phyloP scores from a whole-genome alignment of 2,888 invertebrate species.

The Patella ulyssiponensis region DNA sequence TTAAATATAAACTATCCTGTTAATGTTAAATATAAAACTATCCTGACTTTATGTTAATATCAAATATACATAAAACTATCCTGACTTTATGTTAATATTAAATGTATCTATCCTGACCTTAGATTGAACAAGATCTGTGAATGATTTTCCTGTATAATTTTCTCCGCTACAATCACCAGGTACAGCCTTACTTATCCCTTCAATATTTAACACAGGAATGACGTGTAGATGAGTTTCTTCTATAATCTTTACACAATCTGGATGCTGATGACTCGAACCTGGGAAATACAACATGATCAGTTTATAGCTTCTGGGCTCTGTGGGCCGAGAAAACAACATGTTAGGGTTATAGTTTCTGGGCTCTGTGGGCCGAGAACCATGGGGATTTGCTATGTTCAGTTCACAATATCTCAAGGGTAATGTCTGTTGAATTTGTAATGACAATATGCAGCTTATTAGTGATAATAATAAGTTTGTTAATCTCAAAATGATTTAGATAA shows the following conservation, averaged over 20 bases:
- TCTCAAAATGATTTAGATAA: no score
- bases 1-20: neutral
- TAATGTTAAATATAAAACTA: neutral
- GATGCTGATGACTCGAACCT: constrained; percentile 78
- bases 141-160: constrained; percentile 44
- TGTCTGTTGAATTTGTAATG: no score
- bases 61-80: neutral
- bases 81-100: neutral
- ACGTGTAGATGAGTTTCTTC: constrained; percentile 84
- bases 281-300: constrained; percentile 48
- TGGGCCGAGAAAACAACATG: no score
- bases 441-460: no score
- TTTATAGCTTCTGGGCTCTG: no score
- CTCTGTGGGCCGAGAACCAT: no score
- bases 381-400: no score
- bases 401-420: no score
- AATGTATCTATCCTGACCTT: constrained; percentile 20
- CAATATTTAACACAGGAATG: constrained; percentile 81
- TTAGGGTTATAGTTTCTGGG: no score
- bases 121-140: constrained; percentile 41
- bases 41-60: neutral
- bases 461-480: no score
- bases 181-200: constrained; percentile 73
- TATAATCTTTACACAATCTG: constrained; percentile 78
- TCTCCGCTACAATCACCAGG: constrained; percentile 59